phyloP scores from a whole-genome alignment of 2,888 invertebrate species.

The Noctua fimbriata region DNA sequence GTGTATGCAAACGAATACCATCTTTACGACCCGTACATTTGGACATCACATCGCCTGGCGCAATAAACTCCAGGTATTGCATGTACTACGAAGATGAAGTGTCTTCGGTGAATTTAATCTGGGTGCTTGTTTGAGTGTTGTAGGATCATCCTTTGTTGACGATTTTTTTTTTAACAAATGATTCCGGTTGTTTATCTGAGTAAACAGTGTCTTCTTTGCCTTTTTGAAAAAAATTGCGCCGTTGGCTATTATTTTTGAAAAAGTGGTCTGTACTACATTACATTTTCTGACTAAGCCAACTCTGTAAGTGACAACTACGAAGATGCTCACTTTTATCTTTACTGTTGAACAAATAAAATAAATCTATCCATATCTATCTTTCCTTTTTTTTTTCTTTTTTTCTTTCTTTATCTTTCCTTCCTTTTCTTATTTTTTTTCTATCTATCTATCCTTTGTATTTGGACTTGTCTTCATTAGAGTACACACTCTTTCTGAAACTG shows the following conservation, averaged over 20 bases:
- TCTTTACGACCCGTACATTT: conserved; percentile 66
- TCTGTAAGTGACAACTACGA: not conserved
- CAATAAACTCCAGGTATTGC: conserved; percentile 63
- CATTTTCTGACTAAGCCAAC: not conserved
- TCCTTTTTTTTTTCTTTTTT: no score
- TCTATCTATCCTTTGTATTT: not conserved
- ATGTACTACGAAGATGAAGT: conserved; percentile 53
- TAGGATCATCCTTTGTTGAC: not conserved
- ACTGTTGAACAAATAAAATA: not conserved
- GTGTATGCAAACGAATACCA: conserved; percentile 46
- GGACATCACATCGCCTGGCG: conserved; percentile 55
- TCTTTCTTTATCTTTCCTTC: no score
- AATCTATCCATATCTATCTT: no score
- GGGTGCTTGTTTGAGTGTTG: conserved; percentile 13
- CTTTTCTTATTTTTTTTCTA: no score
- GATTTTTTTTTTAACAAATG: not conserved
- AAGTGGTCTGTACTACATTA: no score
- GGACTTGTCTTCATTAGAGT: not conserved
- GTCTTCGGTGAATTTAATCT: conserved; percentile 29
- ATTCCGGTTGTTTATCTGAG: not conserved
- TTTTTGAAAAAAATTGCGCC: no score
- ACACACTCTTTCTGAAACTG: not conserved
- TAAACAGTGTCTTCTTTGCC: not conserved
- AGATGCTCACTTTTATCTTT: not conserved
- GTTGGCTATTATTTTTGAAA: not conserved